A percentile compares a stretch with the other conserved stretches of the same genome.
These are phyloP conservation scores for Marmota monax DNA, from an alignment of 2,113 vertebrate species.

Conservation along the genomic window DNA sequence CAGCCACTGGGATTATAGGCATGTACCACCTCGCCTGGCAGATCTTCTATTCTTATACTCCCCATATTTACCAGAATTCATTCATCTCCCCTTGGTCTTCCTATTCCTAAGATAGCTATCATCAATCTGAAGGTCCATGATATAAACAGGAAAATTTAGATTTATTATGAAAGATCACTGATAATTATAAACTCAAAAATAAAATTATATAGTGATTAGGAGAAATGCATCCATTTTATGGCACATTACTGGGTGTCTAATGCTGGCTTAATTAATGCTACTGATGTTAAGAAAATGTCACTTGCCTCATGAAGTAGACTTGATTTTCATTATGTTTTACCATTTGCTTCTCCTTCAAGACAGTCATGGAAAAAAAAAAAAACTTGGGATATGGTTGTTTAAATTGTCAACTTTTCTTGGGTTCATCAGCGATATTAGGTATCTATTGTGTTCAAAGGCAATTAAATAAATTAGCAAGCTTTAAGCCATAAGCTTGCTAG, in stretches of 20 bases:
- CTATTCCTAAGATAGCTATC: not conserved
- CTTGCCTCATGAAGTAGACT: constrained; percentile 12
- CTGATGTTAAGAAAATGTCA: not conserved
- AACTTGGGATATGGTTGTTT: not conserved
- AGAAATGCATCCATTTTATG: constrained; percentile 30
- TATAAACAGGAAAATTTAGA: constrained; percentile 1
- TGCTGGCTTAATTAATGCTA: not conserved
- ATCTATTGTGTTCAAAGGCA: constrained; percentile 3
- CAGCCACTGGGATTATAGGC: too few species aligned
- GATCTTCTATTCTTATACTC: not conserved
- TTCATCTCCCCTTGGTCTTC: not conserved
- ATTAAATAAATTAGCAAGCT: not conserved
- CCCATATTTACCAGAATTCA: not conserved
- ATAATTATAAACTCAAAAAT: constrained; percentile 48
- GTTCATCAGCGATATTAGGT: constrained; percentile 31
- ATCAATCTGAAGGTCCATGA: constrained; percentile 5
- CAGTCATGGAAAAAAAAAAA: not conserved
- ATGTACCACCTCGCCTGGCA: too few species aligned
- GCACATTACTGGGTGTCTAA: not conserved
- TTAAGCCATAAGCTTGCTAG: not conserved
- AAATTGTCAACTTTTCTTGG: constrained; percentile 39
- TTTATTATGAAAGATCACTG: not conserved
- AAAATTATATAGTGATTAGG: constrained; percentile 22
- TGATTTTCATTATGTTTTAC: constrained; percentile 55
- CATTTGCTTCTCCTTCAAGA: not conserved